Conservation (phyloP, 2,113 vertebrate species). For the Hyperopisus bebe region DNA sequence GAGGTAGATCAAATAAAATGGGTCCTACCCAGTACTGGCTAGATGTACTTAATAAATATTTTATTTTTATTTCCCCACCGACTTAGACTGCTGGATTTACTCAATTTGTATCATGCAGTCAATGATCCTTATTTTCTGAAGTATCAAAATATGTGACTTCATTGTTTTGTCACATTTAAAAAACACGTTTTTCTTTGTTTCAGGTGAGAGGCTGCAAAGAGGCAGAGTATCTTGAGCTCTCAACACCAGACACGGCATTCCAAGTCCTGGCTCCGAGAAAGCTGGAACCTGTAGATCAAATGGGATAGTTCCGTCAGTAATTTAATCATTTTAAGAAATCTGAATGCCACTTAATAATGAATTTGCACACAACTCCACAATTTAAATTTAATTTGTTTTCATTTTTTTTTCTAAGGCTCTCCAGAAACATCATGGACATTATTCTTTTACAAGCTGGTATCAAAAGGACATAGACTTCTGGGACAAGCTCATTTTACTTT, state of each 20-base stretch:
- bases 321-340: neutral
- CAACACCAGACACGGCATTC: conserved; percentile 18
- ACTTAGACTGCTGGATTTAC: neutral
- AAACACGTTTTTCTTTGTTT: conserved; percentile 14
- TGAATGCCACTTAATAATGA: neutral
- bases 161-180: neutral
- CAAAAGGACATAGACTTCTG: conserved; percentile 2
- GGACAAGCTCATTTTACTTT: neutral
- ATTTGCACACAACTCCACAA: neutral
- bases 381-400: neutral
- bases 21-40: neutral
- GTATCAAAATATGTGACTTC: neutral
- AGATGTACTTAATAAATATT: neutral
- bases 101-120: neutral
- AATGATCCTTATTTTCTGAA: neutral
- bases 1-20: neutral
- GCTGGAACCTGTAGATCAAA: neutral
- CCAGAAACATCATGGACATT: neutral
- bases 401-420: neutral
- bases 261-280: neutral
- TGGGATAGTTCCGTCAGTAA: neutral
- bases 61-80: neutral
- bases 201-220: conserved; percentile 41
- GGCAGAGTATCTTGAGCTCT: conserved; percentile 20
- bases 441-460: neutral